Evolutionary conservation across 2,113 vertebrate genomes (phyloP).

Genomic region (Syngnathoides biaculeatus): DNA sequence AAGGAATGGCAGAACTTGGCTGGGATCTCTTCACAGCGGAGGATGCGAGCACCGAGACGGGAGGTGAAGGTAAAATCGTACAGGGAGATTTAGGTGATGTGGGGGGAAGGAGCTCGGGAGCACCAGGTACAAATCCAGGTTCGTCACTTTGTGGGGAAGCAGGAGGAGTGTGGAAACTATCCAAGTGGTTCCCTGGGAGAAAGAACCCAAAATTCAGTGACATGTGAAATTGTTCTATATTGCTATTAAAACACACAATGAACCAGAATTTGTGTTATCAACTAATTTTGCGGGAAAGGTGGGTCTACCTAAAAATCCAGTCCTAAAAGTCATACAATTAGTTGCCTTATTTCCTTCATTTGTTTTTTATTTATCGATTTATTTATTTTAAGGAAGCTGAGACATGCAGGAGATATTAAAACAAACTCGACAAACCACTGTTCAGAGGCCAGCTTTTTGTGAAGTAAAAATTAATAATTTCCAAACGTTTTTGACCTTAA

Average conservation of each 20-base stretch:
- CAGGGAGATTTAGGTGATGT: not conserved
- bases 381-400: too few species aligned
- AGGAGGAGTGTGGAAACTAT: conserved; percentile 67
- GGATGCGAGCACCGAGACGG: conserved; percentile 12
- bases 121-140: not conserved
- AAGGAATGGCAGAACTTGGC: conserved; percentile 7
- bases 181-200: conserved; percentile 44
- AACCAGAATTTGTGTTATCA: too few species aligned
- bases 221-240: not conserved
- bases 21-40: conserved; percentile 24
- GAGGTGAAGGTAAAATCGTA: conserved; percentile 29
- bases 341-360: too few species aligned
- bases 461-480: too few species aligned
- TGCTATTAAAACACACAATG: too few species aligned
- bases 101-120: conserved; percentile 11
- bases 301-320: not conserved
- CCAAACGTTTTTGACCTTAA: too few species aligned
- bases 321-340: too few species aligned
- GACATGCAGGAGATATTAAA: too few species aligned
- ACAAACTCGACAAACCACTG: too few species aligned
- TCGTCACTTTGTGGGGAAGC: conserved; percentile 50
- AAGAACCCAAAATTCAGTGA: not conserved
- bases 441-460: too few species aligned
- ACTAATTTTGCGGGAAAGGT: not conserved
- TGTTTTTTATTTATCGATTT: too few species aligned